phyloP scores from a whole-genome alignment of 2,888 invertebrate genomes.

The Aproaerema taeniolella region DNA sequence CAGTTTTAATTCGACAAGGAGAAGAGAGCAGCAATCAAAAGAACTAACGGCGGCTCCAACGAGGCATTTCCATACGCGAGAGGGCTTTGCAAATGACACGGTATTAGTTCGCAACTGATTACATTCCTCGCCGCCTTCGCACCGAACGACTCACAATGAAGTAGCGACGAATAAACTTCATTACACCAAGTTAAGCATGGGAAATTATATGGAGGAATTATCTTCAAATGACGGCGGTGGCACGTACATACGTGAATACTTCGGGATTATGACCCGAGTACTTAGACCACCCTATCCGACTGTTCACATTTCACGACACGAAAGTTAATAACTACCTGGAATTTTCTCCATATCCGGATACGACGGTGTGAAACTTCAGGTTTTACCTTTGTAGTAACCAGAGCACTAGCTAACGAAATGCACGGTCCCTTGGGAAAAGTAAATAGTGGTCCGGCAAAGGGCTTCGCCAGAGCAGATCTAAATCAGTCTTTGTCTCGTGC shows the following conservation, averaged over 20 bases:
- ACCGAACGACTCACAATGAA: slow-evolving; percentile 70
- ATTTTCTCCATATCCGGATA: slow-evolving; percentile 31
- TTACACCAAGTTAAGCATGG: slow-evolving; percentile 72
- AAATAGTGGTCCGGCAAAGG: slow-evolving; percentile 65
- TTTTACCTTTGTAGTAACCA: slow-evolving; percentile 48
- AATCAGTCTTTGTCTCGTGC: slow-evolving; percentile 71
- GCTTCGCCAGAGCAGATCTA: slow-evolving; percentile 57
- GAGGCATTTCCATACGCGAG: slow-evolving; percentile 72
- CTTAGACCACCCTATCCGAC: slow-evolving; percentile 38
- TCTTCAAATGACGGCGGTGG: slow-evolving; percentile 59
- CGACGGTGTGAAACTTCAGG: slow-evolving; percentile 29
- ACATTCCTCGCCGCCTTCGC: slow-evolving; percentile 64
- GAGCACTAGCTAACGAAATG: slow-evolving; percentile 46
- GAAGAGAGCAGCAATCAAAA: slow-evolving; percentile 66
- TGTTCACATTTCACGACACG: slow-evolving; percentile 38
- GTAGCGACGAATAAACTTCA: slow-evolving; percentile 75
- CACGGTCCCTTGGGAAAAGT: slow-evolving; percentile 57
- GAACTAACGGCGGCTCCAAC: slow-evolving; percentile 69
- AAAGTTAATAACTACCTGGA: slow-evolving; percentile 39
- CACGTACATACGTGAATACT: slow-evolving; percentile 55
- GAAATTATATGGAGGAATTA: slow-evolving; percentile 75
- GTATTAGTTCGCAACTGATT: slow-evolving; percentile 76
- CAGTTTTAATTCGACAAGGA: slow-evolving; percentile 70
- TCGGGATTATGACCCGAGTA: slow-evolving; percentile 56
- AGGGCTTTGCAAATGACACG: slow-evolving; percentile 61